These are phyloP conservation scores for Spongilla lacustris DNA, from an alignment of 37 sponge, comb jelly and placozoan genomes.

Conservation along the genomic window DNA sequence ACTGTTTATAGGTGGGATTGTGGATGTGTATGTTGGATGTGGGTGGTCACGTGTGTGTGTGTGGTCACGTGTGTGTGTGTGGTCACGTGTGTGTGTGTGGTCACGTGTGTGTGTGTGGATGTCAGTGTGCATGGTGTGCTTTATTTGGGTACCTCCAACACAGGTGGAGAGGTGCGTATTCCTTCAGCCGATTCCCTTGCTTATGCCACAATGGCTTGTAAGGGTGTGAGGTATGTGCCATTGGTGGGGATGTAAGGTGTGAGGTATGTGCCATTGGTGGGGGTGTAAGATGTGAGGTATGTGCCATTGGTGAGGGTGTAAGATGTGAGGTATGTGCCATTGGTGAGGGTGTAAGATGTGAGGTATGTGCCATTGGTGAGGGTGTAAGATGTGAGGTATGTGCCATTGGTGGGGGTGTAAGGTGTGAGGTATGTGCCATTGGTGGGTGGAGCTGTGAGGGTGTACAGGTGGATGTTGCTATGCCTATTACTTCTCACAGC, in stretches of 20 bases:
- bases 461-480: too few relatives aligned
- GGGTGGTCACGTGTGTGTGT: not conserved
- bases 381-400: not conserved
- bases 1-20: not conserved
- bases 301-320: not conserved
- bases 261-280: too few relatives aligned
- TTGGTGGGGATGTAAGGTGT: not conserved
- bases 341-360: constrained; percentile 31
- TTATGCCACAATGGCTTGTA: constrained; percentile 60
- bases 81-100: not conserved
- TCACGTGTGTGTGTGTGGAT: not conserved
- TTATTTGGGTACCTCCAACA: too few relatives aligned
- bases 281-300: too few relatives aligned
- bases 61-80: not conserved
- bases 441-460: too few relatives aligned
- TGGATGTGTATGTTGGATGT: not conserved
- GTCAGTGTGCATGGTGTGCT: not conserved
- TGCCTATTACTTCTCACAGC: not conserved
- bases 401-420: too few relatives aligned
- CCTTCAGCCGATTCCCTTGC: constrained; percentile 28
- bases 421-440: too few relatives aligned
- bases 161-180: constrained; percentile 65
- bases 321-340: not conserved
- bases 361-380: constrained; percentile 14
- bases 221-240: constrained; percentile 60